These are phyloP conservation scores for Aporophyla lueneburgensis DNA, from an alignment of 2,888 invertebrate genomes.

Conservation along the genomic window DNA sequence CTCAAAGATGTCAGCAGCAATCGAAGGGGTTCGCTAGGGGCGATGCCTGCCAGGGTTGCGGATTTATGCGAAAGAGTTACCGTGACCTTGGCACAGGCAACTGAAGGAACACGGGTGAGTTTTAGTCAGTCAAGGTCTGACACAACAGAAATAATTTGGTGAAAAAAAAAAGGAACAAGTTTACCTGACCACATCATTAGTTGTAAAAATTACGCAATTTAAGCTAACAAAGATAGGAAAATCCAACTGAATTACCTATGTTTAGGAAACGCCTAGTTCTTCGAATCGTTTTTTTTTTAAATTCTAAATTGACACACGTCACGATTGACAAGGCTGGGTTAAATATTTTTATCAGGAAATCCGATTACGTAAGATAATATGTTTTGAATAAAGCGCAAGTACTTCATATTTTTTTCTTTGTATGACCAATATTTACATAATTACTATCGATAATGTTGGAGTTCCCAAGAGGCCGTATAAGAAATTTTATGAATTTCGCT, in stretches of 20 bases:
- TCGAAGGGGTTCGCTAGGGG: no score
- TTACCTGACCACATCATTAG: no score
- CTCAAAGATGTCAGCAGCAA: no score
- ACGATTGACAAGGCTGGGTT: neutral
- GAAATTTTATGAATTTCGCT: no score
- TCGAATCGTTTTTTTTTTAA: neutral
- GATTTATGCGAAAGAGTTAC: no score
- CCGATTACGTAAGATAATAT: constrained; percentile 1
- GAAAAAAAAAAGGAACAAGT: no score
- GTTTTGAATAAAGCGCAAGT: neutral
- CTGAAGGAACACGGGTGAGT: no score
- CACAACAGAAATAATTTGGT: no score
- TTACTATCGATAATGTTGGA: neutral
- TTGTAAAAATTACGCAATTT: constrained; percentile 11
- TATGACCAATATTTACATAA: neutral
- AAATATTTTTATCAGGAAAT: neutral
- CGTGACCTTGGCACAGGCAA: no score
- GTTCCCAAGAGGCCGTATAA: neutral
- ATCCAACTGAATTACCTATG: neutral
- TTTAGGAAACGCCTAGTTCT: neutral
- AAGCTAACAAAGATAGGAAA: neutral
- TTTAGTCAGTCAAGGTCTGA: no score
- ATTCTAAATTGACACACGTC: constrained; percentile 7
- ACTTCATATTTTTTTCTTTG: neutral
- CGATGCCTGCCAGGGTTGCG: no score